Percentiles rank a stretch among this genome's conserved stretches.
Conservation (phyloP, 2,888 invertebrate species). For the Aporophyla nigra region DNA sequence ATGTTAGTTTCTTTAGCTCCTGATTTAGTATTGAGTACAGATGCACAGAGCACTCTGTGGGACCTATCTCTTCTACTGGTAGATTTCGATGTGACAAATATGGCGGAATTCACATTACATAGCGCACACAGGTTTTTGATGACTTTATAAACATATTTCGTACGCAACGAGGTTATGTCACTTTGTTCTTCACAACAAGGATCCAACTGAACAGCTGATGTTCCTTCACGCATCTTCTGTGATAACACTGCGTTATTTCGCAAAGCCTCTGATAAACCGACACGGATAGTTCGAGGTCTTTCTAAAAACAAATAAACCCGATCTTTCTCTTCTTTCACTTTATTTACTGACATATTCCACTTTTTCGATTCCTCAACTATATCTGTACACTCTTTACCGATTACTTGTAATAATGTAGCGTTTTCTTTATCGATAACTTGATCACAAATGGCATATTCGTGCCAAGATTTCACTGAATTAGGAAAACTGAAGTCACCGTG, state of each 20-base stretch:
- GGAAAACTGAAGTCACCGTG: slow-evolving; percentile 93
- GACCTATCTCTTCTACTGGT: slow-evolving; percentile 69
- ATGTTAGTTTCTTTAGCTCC: slow-evolving; percentile 88
- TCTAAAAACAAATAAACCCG: slow-evolving; percentile 90
- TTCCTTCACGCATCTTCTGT: slow-evolving; percentile 64
- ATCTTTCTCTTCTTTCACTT: slow-evolving; percentile 81
- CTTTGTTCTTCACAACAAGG: slow-evolving; percentile 72
- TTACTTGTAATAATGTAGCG: slow-evolving; percentile 73
- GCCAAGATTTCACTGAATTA: slow-evolving; percentile 91
- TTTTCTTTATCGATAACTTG: slow-evolving; percentile 57
- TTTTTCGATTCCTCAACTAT: slow-evolving; percentile 83
- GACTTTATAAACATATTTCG: slow-evolving; percentile 77
- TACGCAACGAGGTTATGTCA: slow-evolving; percentile 79
- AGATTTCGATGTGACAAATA: slow-evolving; percentile 85
- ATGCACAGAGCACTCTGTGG: slow-evolving; percentile 88
- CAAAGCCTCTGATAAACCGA: slow-evolving; percentile 75
- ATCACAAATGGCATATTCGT: slow-evolving; percentile 72
- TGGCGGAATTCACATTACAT: slow-evolving; percentile 44
- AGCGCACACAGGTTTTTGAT: slow-evolving; percentile 79
- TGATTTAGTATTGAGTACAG: slow-evolving; percentile 91
- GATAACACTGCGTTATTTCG: slow-evolving; percentile 72
- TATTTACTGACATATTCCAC: slow-evolving; percentile 87
- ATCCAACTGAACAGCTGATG: slow-evolving; percentile 72
- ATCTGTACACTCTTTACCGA: slow-evolving; percentile 77
- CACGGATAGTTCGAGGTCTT: slow-evolving; percentile 77